These are phyloP conservation scores for Protonibea diacanthus DNA, from an alignment of 2,797 vertebrate species.

Conservation along the genomic window DNA sequence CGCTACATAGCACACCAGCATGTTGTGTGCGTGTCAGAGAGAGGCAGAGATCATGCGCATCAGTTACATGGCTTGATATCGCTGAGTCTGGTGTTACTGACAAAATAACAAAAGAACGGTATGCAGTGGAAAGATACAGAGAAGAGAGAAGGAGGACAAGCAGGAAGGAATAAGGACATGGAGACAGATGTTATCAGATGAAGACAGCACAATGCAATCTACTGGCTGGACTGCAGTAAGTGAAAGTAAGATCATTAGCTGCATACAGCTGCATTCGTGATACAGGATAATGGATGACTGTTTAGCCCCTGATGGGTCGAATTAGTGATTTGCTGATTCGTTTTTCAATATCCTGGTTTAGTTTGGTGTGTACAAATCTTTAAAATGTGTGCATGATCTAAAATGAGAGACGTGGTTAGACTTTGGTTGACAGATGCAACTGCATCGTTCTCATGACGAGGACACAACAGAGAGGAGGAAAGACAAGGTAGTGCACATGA, in stretches of 20 bases:
- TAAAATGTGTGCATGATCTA: neutral
- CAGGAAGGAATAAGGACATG: neutral
- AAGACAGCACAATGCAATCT: neutral
- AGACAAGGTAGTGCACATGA: neutral
- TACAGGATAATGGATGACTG: neutral
- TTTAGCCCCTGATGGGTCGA: neutral
- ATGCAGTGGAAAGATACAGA: too few species aligned
- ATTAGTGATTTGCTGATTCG: neutral
- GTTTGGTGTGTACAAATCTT: neutral
- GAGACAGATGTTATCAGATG: neutral
- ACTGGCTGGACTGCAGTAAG: too few species aligned
- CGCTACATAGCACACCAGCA: too few species aligned
- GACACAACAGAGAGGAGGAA: neutral
- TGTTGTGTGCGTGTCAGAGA: too few species aligned
- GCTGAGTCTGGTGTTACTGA: too few species aligned
- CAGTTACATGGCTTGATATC: too few species aligned
- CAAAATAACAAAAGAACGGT: too few species aligned
- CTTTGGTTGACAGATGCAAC: neutral
- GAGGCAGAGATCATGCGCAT: too few species aligned
- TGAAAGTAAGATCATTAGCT: neutral
- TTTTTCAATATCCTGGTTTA: too few species aligned
- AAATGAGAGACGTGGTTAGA: too few species aligned
- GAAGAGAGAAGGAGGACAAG: neutral
- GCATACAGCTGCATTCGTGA: neutral
- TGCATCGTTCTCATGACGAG: neutral